Base-by-base conservation (phyloP, 2,888 invertebrate genomes). In the Melanostoma scalare region DNA sequence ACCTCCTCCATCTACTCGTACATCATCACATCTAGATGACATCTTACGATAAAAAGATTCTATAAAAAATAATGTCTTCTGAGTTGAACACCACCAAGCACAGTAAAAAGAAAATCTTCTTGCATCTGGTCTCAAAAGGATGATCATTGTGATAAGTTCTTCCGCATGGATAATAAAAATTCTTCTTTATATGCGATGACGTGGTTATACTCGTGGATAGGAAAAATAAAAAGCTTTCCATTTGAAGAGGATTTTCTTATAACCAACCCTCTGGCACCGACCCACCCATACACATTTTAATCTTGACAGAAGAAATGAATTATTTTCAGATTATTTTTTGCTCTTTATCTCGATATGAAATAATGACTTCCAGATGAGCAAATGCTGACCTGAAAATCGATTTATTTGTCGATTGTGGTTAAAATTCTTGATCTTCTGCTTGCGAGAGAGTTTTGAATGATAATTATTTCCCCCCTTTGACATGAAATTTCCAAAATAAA, bases 361-460 rank as follows among this genome's bases (percentile, higher is more conserved):
- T 63, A 50, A 63, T 63, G 31, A 20, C 38, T 63, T 63, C 4
- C 8, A 63, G 48, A n/a, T 63, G 63, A 63, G 6, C 36, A 40
- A 42, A 60, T 20, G 1, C 31, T 9, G 50, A 50, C 20, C 20
- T 38, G 63, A 50, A 40, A 61, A 61, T 46, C 35, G 44, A 61
- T 61, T 35, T 35, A 35, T 46, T 6, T 20, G 8, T 3, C 8
- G n/a, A 56, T 58, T 31, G 6, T 30, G 1, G 30, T 9, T 31
- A 20, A 20, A 20, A 20, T 20, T 20, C 20, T 20, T 20, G 20
- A 20, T 20, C 20, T 20, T 20, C 20, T 20, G 20, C 20, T 20
- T 20, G 20, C 20, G 20, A 1, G 20, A 20, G 1, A 20, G 1
- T 20, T 20, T 20, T 20, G 1, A 20, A 20, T 20, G 20, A 20